phyloP scores from a whole-genome alignment of 2,888 invertebrate species.

The Heteropelma amictum region DNA sequence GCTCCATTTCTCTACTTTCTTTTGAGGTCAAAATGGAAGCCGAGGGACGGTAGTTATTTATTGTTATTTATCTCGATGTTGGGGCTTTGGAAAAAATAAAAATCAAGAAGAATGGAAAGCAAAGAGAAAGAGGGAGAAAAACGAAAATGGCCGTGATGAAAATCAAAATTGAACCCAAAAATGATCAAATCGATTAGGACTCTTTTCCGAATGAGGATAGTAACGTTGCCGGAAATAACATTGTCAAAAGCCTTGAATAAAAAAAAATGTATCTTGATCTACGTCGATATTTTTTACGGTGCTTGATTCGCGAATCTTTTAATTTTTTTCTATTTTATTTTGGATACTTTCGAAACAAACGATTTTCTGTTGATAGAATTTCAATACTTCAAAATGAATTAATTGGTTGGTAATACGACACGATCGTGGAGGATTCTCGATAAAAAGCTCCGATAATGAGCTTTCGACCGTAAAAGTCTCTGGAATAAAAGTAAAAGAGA shows the following conservation, averaged over 20 bases:
- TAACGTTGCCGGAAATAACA: too few species aligned
- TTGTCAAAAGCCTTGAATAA: too few species aligned
- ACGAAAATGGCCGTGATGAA: background rate
- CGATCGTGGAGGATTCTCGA: background rate
- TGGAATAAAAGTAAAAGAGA: background rate
- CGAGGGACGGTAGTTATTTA: slow-evolving; percentile 54
- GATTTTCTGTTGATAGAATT: too few species aligned
- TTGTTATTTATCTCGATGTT: slow-evolving; percentile 54
- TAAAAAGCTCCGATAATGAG: slow-evolving; percentile 35
- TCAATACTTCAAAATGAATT: background rate
- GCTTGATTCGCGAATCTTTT: too few species aligned
- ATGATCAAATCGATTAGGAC: slow-evolving; percentile 16
- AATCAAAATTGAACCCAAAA: slow-evolving; percentile 19
- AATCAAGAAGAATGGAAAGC: background rate
- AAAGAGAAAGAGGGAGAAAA: background rate
- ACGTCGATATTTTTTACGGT: too few species aligned
- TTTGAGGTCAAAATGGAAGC: slow-evolving; percentile 36
- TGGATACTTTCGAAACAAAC: too few species aligned
- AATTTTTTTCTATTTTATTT: too few species aligned
- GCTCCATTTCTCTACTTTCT: slow-evolving; percentile 37
- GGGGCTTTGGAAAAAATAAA: too few species aligned
- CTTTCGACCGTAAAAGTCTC: slow-evolving; percentile 49
- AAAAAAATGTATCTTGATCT: too few species aligned
- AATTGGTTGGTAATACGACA: background rate
- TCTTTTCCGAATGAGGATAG: too few species aligned